Conservation (phyloP, 2,888 invertebrate species). For the Cyclophora punctaria region DNA sequence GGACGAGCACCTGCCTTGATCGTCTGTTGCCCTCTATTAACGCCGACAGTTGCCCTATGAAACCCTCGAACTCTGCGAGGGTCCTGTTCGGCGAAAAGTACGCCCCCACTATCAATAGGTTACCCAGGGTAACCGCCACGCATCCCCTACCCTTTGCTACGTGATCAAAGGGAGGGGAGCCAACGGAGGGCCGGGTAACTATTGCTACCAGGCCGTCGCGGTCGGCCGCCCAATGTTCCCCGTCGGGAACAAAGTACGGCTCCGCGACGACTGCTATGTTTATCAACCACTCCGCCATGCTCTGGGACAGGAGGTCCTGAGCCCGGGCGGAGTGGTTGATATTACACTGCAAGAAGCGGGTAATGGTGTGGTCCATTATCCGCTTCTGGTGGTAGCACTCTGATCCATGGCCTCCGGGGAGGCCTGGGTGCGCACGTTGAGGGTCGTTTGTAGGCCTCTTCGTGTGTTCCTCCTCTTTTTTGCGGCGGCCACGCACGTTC, state of each 20-base stretch:
- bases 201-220: background rate
- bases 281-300: conserved; percentile 5
- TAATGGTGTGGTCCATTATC: background rate
- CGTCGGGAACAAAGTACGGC: background rate
- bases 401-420: no score
- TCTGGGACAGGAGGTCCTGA: conserved; percentile 9
- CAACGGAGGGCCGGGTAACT: background rate
- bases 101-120: conserved; percentile 5
- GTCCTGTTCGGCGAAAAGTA: conserved; percentile 19
- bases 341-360: background rate
- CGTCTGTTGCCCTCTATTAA: conserved; percentile 2
- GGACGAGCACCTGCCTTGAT: background rate
- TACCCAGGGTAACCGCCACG: conserved; percentile 4
- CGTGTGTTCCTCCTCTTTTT: no score
- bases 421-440: no score
- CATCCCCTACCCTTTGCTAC: conserved; percentile 7
- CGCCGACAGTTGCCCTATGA: background rate
- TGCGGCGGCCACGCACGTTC: background rate
- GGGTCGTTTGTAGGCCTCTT: no score
- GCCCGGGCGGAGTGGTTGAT: background rate
- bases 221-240: background rate
- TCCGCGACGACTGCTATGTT: conserved; percentile 4
- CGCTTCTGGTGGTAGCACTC: background rate
- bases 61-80: conserved; percentile 15
- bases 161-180: conserved; percentile 1